Evolutionary conservation across 2,797 vertebrate genomes (phyloP).

Genomic region (Pogoniulus pusillus): DNA sequence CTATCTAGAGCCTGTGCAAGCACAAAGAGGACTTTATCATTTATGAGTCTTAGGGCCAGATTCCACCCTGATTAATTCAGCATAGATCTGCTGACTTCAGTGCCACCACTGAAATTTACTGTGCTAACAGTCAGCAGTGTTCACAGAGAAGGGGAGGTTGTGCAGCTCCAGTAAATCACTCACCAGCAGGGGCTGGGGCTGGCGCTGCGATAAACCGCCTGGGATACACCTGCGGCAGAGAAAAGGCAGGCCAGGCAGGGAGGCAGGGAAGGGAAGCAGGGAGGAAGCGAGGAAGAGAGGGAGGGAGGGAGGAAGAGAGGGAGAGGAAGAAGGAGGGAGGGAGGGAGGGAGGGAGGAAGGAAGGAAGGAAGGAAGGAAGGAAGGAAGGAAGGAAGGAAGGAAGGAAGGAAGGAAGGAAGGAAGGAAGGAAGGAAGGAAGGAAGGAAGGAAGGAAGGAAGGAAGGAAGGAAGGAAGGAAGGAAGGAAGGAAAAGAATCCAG

Average conservation of each 20-base stretch:
- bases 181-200: not conserved
- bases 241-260: not conserved
- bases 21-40: not conserved
- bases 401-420: too few species aligned
- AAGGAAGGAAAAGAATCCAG: too few species aligned
- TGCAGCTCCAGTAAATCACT: not conserved
- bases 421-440: too few species aligned
- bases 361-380: not conserved
- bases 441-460: too few species aligned
- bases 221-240: not conserved
- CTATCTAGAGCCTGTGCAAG: not conserved
- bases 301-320: too few species aligned
- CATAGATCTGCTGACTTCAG: constrained; percentile 35
- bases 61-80: constrained; percentile 47
- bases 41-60: not conserved
- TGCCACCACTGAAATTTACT: constrained; percentile 19
- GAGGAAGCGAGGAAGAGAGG: too few species aligned
- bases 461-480: too few species aligned
- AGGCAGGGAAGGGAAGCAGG: not conserved
- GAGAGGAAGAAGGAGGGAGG: rapidly evolving
- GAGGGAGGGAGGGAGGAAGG: too few species aligned
- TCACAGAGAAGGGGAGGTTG: not conserved
- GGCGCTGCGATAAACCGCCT: not conserved
- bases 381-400: not conserved
- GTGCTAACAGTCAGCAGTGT: not conserved